Base-by-base conservation (phyloP, 64 coral and sea anemone genomes). In the Porites lutea region DNA sequence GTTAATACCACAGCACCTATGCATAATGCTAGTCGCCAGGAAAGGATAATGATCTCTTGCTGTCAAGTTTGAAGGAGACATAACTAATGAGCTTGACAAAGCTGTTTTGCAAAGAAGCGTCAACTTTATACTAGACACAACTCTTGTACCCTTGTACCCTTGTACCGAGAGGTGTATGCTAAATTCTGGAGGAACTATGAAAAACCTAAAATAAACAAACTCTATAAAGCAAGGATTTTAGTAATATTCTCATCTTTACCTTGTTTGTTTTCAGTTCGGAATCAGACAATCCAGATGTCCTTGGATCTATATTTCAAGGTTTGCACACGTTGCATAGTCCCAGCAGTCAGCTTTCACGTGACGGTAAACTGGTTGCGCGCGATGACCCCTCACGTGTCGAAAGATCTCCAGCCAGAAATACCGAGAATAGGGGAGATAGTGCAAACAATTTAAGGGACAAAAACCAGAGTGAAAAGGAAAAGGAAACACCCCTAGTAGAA, bases 261-360 rank as follows among this genome's bases (percentile, higher is more conserved):
- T 20, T 50, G 4, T 75, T 71, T 61, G 8, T 58, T 70, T 82
- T 14, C 59, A 96, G 89, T 18, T 5, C 66, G 18, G 47, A 76
- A 48, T 57, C 76, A 44, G 69, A 18, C 65, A 85, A 94, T 16
- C 83, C 95, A 7, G 95, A 97, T 58, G 88, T 97, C 13, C 76
- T 97, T 61, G 82, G 82, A 7, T 97, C 95, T 16, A 97, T 97
- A 87, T 91, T 97, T 82, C 75, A 94, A 58, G 88, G 77, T 47
- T 46, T 97, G 53, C 75, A 94, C 44, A 88, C 78, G 11, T 89
- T 97, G 55, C 88, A 91, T 44, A 92, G 79, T 71, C 6, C 59
- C 19, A 71, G 63, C 23, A 23, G 84, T 18, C 71, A 77, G 21
- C 47, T 94, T 5, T 90, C 95, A 47, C 88, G 95, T 59, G 95